Base-by-base conservation (phyloP, 1,140 invertebrate species). In the Bombus impatiens region DNA sequence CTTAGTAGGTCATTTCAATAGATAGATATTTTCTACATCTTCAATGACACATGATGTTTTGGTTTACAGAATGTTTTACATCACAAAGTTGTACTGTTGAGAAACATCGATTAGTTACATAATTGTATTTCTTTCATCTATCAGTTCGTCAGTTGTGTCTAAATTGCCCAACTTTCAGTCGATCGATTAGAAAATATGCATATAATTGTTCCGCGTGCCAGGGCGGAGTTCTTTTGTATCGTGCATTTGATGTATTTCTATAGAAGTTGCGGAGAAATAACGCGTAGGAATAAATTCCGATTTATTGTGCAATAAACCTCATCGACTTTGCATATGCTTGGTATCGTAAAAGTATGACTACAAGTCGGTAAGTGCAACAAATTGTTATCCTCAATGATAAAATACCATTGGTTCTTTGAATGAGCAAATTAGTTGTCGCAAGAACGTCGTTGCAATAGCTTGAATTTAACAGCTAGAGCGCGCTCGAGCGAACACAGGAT, bases 201-300 rank as follows among this genome's bases (percentile, higher is more conserved):
- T 53, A 59, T 8, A 32, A 80, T 80, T 53, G 42, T 79, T 37
- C 32, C n/a, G 22, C 32, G 6, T 28, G 13, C 3, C n/a, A 22
- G 9, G 67, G 32, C 12, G 13, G n/a, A 47, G 44, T 68, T 47
- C 47, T 40, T 5, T 81, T n/a, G 10, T 6, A 22, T 32, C 12
- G 28, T 1, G 15, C 28, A 28, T 78, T 65, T n/a, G 37, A 1
- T 40, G 18, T 35, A 32, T 28, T 53, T 78, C n/a, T 37, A 53
- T n/a, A 40, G 47, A 37, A 84, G 53, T 59, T 13, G n/a, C 47
- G 12, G 12, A 32, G 32, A 42, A 32, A 9, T 37, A 67, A 68
- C 32, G 68, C 68, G 67, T 72, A 47, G 78, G 57, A 32, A 85
- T 80, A 74, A 85, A 85, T 85, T 80, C 68, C 83, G 3, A 47